These are phyloP conservation scores for Cryptotermes secundus DNA, from an alignment of 1,140 invertebrate genomes.

Conservation along the genomic window DNA sequence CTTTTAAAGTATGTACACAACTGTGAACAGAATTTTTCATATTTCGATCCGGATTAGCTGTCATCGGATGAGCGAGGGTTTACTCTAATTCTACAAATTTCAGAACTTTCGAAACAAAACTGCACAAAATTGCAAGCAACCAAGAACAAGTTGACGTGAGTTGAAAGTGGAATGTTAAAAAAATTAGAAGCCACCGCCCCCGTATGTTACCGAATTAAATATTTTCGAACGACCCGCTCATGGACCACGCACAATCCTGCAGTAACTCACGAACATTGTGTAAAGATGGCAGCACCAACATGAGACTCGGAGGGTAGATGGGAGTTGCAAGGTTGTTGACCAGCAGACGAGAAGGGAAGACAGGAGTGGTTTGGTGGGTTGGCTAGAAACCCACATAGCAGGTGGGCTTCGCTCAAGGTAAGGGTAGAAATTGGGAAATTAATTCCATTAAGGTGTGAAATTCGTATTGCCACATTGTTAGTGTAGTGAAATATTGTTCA, in stretches of 20 bases:
- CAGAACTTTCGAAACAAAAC: too few relatives aligned
- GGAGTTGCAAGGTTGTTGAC: slow-evolving; percentile 11
- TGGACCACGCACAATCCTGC: slow-evolving; percentile 2
- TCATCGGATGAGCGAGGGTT: too few relatives aligned
- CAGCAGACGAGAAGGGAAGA: slow-evolving; percentile 13
- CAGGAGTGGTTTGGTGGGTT: neutral
- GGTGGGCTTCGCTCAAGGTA: slow-evolving; percentile 9
- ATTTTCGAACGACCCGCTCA: slow-evolving; percentile 4
- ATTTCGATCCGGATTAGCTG: too few relatives aligned
- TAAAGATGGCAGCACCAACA: slow-evolving; percentile 18
- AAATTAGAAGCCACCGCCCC: neutral
- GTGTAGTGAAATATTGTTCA: neutral
- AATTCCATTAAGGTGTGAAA: neutral
- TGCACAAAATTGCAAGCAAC: too few relatives aligned
- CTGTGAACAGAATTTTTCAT: too few relatives aligned
- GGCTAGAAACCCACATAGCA: neutral
- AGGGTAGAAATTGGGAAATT: neutral
- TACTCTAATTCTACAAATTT: too few relatives aligned
- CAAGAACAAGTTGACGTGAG: too few relatives aligned
- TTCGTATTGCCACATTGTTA: neutral
- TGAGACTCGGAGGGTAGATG: neutral
- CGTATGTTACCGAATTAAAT: neutral
- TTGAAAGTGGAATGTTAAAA: neutral
- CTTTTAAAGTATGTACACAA: too few relatives aligned
- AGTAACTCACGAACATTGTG: neutral